Base-by-base conservation (phyloP, 2,113 vertebrate genomes). In the Rousettus leschenaultii region DNA sequence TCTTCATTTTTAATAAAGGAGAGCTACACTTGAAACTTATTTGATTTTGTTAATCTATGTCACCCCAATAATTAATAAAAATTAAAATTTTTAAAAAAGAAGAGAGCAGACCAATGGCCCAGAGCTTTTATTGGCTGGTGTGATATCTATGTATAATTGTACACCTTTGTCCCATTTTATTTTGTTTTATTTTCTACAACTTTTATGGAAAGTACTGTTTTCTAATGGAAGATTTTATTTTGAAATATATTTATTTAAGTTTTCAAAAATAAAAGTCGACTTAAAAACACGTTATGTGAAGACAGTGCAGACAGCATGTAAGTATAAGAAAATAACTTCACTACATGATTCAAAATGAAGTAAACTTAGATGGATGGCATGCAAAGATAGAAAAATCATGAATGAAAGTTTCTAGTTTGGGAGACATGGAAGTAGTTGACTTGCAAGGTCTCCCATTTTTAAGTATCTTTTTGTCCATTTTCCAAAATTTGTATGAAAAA, bases 361-460 rank as follows among this genome's bases (percentile, higher is more conserved):
- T 40, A 55, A 86, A 61, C 28, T 77, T 55, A 13, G 7, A 71
- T 63, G 19, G 24, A 59, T 80, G 28, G 2, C 30, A 83, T 89
- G 13, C 7, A 55, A 55, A 48, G 24, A 30, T 8, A 77, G 63
- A 92, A 79, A 86, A 35, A 33, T 38, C 4, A 43, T 61, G 10
- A 71, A 59, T 61, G 68, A 57, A 88, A 89, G 63, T 61, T 45
- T 79, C 22, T 90, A n/a, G 14, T 38, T 77, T 80, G 12, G 30
- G 43, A 91, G 59, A 89, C 61, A 73, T 0, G 61, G 12, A 1
- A 59, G 7, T 53, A 45, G 40, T 68, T 63, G 28, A 53, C 5
- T 89, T 80, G 59, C 30, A 70, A 94, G 80, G 82, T 94, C 82
- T 97, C 95, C 86, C 91, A 12, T 70, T 89, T 80, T 74, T 71